These are phyloP conservation scores for Dysdera silvatica DNA, from an alignment of 1,140 invertebrate species.

Conservation along the genomic window DNA sequence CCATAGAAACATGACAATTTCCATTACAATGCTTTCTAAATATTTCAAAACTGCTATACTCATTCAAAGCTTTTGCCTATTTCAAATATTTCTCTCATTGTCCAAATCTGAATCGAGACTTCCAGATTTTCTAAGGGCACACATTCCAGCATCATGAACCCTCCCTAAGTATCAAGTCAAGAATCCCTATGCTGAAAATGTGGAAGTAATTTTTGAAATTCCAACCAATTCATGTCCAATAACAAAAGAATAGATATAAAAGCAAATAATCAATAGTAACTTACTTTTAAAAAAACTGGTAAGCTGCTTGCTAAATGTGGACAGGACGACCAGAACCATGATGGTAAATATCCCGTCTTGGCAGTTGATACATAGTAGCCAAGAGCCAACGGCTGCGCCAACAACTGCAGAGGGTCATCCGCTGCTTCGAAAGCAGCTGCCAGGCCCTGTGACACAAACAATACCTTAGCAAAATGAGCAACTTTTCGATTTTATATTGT, in stretches of 20 bases:
- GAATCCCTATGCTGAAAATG: not conserved
- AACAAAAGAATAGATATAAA: not conserved
- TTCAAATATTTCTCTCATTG: no score
- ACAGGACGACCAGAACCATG: constrained; percentile 95
- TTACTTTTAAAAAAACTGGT: constrained; percentile 78
- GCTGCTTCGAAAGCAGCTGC: constrained; percentile 39
- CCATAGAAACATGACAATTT: no score
- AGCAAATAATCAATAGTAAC: not conserved
- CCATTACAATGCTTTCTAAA: no score
- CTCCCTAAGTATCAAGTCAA: not conserved
- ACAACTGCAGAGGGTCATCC: constrained; percentile 74
- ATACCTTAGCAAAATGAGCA: not conserved
- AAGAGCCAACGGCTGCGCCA: constrained; percentile 94
- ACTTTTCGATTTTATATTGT: no score
- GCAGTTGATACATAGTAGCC: constrained; percentile 96
- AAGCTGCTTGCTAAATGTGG: constrained; percentile 79
- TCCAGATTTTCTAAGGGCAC: no score
- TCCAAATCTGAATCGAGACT: no score
- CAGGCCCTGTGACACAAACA: constrained; percentile 32
- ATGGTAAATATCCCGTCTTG: constrained; percentile 82
- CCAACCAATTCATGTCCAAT: not conserved
- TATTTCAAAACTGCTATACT: no score
- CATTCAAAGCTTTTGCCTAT: no score
- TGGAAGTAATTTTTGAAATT: not conserved
- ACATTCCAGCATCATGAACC: not conserved